Base-by-base conservation (phyloP, 2,113 vertebrate species). In the Mirza zaza region DNA sequence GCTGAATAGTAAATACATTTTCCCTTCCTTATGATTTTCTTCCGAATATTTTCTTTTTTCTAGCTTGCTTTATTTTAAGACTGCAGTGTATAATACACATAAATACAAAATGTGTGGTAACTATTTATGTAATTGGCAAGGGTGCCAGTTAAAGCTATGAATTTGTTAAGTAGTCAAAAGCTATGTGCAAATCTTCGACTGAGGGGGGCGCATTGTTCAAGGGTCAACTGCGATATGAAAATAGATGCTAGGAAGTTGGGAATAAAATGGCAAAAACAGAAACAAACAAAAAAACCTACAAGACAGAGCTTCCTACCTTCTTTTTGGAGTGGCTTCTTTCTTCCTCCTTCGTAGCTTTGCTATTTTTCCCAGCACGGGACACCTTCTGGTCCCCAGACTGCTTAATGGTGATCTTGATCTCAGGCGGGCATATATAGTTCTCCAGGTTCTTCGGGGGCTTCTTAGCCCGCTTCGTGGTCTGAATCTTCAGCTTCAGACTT, bases 381-480 rank as follows among this genome's bases (percentile, higher is more conserved):
- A 99, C 85, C 97, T 99, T 98, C 98, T 99, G 99, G 96, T 99
- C 98, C 96, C 99, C 98, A 27, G 99, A 99, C 91, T 99, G 99
- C 97, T 99, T 99, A 98, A 99, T 99, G 97, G 99, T 99, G 98
- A 99, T 99, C 98, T 99, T 99, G 98, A 99, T 99, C 99, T 99
- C 99, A 0, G 99, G 99, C 68, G 99, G 99, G 96, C 99, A 99
- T 97, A 99, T 99, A 97, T 99, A 99, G 99, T 99, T 99, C 99
- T 99, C 99, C 98, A 99, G 98, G 98, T 99, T 99, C 98, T 99
- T 99, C 77, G 99, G 99, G 97, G 99, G 99, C 98, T 99, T 99
- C 98, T 99, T 99, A 1, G 99, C 99, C 98, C 99, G 98, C 98
- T 99, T 99, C 80, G 99, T 99, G 73, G 99, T 99, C 98, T 99